phyloP scores from a whole-genome alignment of 2,113 vertebrate genomes.

The Octodon degus region DNA sequence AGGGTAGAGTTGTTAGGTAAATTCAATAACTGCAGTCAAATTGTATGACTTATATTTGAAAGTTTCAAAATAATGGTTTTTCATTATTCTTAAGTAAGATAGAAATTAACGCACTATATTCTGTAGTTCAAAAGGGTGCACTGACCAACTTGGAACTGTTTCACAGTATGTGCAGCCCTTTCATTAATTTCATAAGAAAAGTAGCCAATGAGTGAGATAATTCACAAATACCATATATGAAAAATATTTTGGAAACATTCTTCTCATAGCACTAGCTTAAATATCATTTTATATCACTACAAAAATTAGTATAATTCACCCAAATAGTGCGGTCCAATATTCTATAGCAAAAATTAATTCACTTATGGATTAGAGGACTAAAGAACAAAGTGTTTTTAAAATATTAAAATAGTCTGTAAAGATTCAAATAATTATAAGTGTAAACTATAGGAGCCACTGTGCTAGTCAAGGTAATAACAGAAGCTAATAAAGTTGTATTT shows the following conservation, averaged over 20 bases:
- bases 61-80: slow-evolving; percentile 51
- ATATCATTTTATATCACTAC: background rate
- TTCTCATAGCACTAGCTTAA: slow-evolving; percentile 4
- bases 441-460: background rate
- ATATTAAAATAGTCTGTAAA: slow-evolving; percentile 44
- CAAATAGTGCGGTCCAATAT: background rate
- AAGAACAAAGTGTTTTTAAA: background rate
- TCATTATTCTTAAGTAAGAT: slow-evolving; percentile 21
- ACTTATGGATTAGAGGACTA: background rate
- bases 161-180: background rate
- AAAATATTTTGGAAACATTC: slow-evolving; percentile 33
- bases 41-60: background rate
- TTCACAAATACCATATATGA: background rate
- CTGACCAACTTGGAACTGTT: background rate
- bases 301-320: slow-evolving; percentile 31
- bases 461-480: background rate
- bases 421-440: slow-evolving; percentile 18
- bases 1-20: slow-evolving; percentile 22
- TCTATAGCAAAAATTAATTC: background rate
- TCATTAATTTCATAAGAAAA: slow-evolving; percentile 15
- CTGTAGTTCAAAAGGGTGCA: background rate
- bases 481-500: background rate
- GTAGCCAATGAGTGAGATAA: background rate
- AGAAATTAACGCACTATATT: background rate
- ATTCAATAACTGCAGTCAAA: slow-evolving; percentile 16